Evolutionary conservation across 2,797 vertebrate species (phyloP), one percentile per base, ranked within the genome.

Genomic region (Pangasius sanitwongsei): DNA sequence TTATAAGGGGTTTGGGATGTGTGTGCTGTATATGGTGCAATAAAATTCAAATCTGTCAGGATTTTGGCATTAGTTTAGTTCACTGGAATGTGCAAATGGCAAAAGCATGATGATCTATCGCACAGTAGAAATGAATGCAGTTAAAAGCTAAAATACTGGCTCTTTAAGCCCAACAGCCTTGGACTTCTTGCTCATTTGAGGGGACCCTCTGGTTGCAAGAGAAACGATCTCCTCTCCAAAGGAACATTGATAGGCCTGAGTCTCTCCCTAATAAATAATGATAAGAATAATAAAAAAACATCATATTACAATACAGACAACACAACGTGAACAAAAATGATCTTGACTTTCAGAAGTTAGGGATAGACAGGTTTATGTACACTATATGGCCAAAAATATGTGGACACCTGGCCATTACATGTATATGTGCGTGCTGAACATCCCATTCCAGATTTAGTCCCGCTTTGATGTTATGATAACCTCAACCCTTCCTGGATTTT

Each of bases 211-310:
- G 55, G 41, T 65, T 41, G 82, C 78, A 87, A 48, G 50, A 75
- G 59, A 81, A 70, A 82, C 18, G 61, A 65, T 65, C 69, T 81
- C 25, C 86, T 88, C 34, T 88, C 85, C 84, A 82, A 67, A 18
- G 88, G 77, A 82, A 90, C 92, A 63, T 91, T 94, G 89, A 90
- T 77, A 75, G 94, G 92, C 80, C 93, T 95, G 80, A 96, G 93
- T 86, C 92, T 82, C 92, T 96, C 91, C 2, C 94, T 96, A 93
- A 67, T 72, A 88, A 57, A 69, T 59, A 85, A 90, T 41, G 61
- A 83, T 80, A 31, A 16, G 28, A 75, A 75, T 44, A 41, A 72
- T 23, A 2, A 50, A 48, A 57, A 25, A 2, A 41, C 0, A 25
- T 41, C 25, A 57, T 82, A 53, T 90, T 53, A 87, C 25, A 87